These are phyloP conservation scores for Ptychadena robeensis DNA, from an alignment of 2,797 vertebrate genomes.

Conservation along the genomic window DNA sequence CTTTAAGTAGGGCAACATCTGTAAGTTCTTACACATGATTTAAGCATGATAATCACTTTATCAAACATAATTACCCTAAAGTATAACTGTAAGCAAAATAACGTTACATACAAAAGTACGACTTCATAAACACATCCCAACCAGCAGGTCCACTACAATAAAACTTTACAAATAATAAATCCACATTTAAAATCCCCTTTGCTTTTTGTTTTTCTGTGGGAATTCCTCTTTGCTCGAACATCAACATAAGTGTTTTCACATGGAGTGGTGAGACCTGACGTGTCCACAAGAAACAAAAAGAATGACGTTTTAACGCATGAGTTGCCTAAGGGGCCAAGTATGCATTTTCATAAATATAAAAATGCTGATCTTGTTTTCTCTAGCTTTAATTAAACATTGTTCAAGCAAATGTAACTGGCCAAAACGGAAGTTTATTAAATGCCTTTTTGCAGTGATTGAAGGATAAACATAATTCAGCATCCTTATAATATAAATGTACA, in stretches of 20 bases:
- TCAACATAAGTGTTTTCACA: conserved; percentile 3
- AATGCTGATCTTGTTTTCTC: neutral
- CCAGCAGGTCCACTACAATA: neutral
- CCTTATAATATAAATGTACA: too few relatives aligned
- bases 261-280: neutral
- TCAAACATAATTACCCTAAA: conserved; percentile 8
- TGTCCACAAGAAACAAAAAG: conserved; percentile 30
- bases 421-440: neutral
- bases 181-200: neutral
- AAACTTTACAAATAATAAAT: neutral
- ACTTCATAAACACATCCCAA: neutral
- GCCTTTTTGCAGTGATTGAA: neutral
- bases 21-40: conserved; percentile 24
- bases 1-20: conserved; percentile 34
- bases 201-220: neutral
- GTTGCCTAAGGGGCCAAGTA: neutral
- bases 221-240: neutral
- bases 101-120: neutral
- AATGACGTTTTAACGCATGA: conserved; percentile 1
- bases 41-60: conserved; percentile 21
- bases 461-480: too few relatives aligned
- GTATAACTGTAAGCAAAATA: conserved; percentile 23
- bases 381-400: neutral
- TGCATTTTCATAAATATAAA: conserved; percentile 20
- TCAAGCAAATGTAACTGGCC: neutral